phyloP scores from a whole-genome alignment of 2,888 invertebrate genomes.

The Scrobipalpa costella region DNA sequence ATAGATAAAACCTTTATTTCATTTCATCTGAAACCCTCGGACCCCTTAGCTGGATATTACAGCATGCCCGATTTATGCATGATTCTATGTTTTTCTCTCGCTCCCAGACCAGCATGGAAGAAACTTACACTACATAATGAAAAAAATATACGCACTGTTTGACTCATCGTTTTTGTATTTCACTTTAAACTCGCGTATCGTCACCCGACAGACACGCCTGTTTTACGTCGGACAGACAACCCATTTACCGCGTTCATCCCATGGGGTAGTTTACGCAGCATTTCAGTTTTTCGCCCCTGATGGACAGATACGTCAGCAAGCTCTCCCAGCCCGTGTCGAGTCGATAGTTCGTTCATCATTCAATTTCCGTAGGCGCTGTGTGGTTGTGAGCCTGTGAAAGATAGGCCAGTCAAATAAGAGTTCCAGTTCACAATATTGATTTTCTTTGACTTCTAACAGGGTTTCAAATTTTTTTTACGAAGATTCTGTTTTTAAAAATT shows the following conservation, averaged over 20 bases:
- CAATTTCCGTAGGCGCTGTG: slow-evolving; percentile 14
- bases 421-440: background rate
- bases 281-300: slow-evolving; percentile 9
- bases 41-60: too few species aligned
- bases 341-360: slow-evolving; percentile 9
- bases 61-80: too few species aligned
- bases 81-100: too few species aligned
- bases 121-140: too few species aligned
- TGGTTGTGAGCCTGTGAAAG: slow-evolving; percentile 5
- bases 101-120: too few species aligned
- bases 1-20: too few species aligned
- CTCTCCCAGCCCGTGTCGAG: background rate
- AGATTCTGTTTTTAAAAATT: too few species aligned
- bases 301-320: slow-evolving; percentile 10
- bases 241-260: background rate
- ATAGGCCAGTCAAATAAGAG: background rate
- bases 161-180: background rate
- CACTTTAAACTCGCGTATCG: background rate
- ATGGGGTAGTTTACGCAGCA: slow-evolving; percentile 3
- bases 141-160: background rate
- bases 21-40: too few species aligned
- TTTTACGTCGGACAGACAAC: background rate
- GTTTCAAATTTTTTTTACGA: too few species aligned
- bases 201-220: slow-evolving; percentile 1
- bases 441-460: too few species aligned